A percentile compares a stretch with the other conserved stretches of the same genome.
Conservation (phyloP, 2,113 vertebrate genomes). For the Mugil cephalus region DNA sequence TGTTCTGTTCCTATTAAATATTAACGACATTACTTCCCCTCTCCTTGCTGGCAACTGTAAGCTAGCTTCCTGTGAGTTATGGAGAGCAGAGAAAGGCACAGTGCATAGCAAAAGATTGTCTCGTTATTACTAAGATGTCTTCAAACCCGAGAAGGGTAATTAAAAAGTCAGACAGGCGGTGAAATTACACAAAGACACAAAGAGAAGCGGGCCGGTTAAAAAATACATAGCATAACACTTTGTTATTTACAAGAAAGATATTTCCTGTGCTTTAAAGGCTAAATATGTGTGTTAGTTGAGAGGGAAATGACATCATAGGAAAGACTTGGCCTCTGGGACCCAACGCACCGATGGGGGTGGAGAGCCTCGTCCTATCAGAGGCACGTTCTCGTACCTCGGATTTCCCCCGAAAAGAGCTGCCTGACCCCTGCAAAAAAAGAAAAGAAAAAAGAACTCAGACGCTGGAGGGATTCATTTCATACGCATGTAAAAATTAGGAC, state of each 20-base stretch:
- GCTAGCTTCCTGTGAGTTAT: neutral
- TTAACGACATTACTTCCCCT: constrained; percentile 64
- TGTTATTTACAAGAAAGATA: constrained; percentile 4
- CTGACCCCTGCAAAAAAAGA: constrained; percentile 88
- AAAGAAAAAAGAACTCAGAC: neutral
- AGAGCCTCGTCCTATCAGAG: constrained; percentile 95
- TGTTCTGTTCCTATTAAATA: constrained; percentile 65
- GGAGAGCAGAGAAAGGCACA: constrained; percentile 31
- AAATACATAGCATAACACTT: neutral
- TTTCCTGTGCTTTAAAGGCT: constrained; percentile 30
- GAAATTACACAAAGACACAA: neutral
- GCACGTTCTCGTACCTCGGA: constrained; percentile 94
- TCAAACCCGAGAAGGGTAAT: no score
- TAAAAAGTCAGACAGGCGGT: neutral
- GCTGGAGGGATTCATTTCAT: neutral
- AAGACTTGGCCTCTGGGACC: constrained; percentile 67
- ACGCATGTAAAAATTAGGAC: accelerated
- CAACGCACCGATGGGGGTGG: constrained; percentile 95
- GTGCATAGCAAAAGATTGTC: neutral
- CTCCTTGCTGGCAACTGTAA: constrained; percentile 22
- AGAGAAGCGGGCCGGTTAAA: neutral
- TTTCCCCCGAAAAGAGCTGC: constrained; percentile 92
- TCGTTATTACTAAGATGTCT: no score
- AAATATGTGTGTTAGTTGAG: constrained; percentile 18
- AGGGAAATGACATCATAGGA: constrained; percentile 57